These are phyloP conservation scores for Heliangelus exortis DNA, from an alignment of 2,797 vertebrate genomes.

Conservation along the genomic window DNA sequence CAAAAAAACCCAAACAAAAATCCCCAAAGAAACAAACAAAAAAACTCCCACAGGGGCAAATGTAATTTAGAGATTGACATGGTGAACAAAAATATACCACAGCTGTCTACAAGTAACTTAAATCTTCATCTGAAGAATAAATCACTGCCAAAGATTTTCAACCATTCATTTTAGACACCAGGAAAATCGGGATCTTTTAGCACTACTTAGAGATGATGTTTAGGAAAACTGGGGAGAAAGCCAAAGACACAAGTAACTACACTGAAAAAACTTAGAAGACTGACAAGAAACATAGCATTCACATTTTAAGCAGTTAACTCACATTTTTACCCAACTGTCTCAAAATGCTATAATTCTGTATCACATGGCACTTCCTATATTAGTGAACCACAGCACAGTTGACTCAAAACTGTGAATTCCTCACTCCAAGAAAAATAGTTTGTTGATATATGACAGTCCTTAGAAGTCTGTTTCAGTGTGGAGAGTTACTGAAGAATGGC, in stretches of 20 bases:
- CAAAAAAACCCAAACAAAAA: too few relatives aligned
- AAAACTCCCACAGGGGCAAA: neutral
- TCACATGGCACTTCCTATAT: neutral
- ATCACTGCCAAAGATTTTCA: neutral
- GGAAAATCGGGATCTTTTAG: neutral
- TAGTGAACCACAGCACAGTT: neutral
- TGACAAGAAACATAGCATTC: neutral
- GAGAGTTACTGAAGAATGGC: neutral
- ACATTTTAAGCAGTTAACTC: slow-evolving; percentile 10
- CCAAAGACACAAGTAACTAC: neutral
- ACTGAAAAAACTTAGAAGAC: neutral
- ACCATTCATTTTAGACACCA: neutral
- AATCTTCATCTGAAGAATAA: neutral
- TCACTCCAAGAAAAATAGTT: neutral
- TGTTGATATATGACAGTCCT: neutral
- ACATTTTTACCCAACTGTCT: neutral
- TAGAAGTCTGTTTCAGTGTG: neutral
- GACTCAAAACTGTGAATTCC: neutral
- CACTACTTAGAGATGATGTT: neutral
- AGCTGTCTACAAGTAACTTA: neutral
- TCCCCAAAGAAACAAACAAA: too few relatives aligned
- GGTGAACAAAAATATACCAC: slow-evolving; percentile 2
- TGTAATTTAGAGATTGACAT: neutral
- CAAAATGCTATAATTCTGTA: neutral
- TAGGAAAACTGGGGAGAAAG: slow-evolving; percentile 12